Evolutionary conservation across 2,888 invertebrate species (phyloP), one percentile per base, ranked within the genome.

Genomic region (Erpobdella octoculata): DNA sequence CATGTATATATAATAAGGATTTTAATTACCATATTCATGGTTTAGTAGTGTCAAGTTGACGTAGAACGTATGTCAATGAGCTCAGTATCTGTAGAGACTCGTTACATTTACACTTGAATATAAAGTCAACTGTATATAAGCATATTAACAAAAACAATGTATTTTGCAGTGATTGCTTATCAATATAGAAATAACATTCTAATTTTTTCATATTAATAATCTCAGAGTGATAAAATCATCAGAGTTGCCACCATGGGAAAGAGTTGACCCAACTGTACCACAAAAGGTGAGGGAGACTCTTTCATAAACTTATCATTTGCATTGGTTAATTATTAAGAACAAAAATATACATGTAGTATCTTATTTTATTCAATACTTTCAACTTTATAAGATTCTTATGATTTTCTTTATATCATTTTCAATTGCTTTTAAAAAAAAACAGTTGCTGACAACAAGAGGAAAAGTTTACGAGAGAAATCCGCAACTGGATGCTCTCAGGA

Each of bases 211-310:
- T 21, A 68, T n/a, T n/a, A n/a, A n/a, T n/a, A n/a, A n/a, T n/a
- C n/a, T n/a, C 72, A 76, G 76, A 68, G 28, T 76, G 1, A 71
- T 71, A 41, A 76, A 74, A 64, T 64, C 61, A 18, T 61, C 69
- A 31, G 74, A 72, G 2, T 21, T 58, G 6, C 75, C 74, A 37
- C 74, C 76, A 31, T 75, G 73, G 72, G 76, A 76, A 38, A 73
- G 67, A 35, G 73, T 76, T 0, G 28, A 64, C 15, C 76, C 76
- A 21, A 71, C 71, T 31, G 73, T 73, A 37, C 58, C 70, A 9
- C 72, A 73, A 59, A 76, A 76, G 72, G 76, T 75, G 25, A 64
- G 72, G 46, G n/a, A n/a, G n/a, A n/a, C n/a, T n/a, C 21, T 36
- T 12, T 0, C 33, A 41, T 12, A 37, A 2, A 35, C 15, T 36